Percentiles rank a stretch among this genome's conserved stretches.
phyloP scores from a whole-genome alignment of 1,140 invertebrate species.

The Hormaphis cornu region DNA sequence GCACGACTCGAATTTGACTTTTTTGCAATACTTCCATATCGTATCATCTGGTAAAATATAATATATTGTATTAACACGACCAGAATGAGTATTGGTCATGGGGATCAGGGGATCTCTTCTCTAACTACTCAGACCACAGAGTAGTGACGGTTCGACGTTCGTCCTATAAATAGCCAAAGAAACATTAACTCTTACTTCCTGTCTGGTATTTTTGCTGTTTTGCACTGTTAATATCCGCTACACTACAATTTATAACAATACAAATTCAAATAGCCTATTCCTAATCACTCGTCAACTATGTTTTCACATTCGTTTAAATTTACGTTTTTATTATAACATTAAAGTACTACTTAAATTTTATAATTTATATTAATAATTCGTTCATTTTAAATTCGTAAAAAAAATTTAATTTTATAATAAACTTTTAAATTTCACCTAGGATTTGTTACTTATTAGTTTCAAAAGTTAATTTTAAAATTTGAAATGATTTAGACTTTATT shows the following conservation, averaged over 20 bases:
- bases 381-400: no score
- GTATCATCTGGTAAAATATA: no score
- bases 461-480: no score
- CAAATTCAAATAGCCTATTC: background rate
- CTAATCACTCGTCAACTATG: background rate
- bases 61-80: background rate
- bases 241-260: background rate
- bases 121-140: background rate
- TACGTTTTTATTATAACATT: no score
- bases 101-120: background rate
- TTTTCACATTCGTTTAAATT: background rate
- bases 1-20: background rate
- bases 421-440: no score
- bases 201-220: background rate
- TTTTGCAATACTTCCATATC: background rate
- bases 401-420: no score
- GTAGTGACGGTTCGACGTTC: background rate
- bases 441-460: no score
- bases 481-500: no score
- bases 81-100: background rate
- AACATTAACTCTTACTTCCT: conserved; percentile 22
- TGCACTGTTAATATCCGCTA: background rate
- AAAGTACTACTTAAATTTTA: no score
- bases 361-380: no score
- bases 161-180: conserved; percentile 18